Conservation (phyloP, 1,140 invertebrate genomes). For the Laupala kohalensis region DNA sequence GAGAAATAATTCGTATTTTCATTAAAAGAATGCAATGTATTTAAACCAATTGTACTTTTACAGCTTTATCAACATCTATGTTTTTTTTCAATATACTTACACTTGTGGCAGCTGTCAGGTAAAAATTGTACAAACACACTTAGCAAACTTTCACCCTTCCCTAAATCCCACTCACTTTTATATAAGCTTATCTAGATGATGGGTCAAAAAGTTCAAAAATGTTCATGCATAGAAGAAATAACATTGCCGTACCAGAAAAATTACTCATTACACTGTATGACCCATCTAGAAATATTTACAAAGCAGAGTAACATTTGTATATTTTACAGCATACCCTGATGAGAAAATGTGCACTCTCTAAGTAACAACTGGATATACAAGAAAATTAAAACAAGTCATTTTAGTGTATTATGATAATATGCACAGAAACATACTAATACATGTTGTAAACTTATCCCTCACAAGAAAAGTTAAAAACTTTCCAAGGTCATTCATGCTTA, state of each 20-base stretch:
- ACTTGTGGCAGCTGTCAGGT: not conserved
- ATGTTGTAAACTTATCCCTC: too few species aligned
- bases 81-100: not conserved
- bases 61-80: not conserved
- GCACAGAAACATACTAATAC: too few species aligned
- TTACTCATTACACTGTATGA: not conserved
- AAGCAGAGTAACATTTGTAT: not conserved
- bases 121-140: not conserved
- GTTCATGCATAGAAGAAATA: not conserved
- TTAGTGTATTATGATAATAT: too few species aligned
- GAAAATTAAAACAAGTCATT: too few species aligned
- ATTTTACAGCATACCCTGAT: not conserved
- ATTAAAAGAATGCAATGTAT: not conserved
- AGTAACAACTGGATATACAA: too few species aligned
- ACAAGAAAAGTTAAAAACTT: too few species aligned
- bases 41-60: not conserved
- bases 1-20: not conserved
- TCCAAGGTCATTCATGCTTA: too few species aligned
- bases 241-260: not conserved
- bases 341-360: not conserved
- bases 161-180: not conserved
- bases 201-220: not conserved
- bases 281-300: not conserved
- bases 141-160: not conserved
- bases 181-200: not conserved